Conservation (phyloP, 2,113 vertebrate genomes). For the Tylochromis polylepis region DNA sequence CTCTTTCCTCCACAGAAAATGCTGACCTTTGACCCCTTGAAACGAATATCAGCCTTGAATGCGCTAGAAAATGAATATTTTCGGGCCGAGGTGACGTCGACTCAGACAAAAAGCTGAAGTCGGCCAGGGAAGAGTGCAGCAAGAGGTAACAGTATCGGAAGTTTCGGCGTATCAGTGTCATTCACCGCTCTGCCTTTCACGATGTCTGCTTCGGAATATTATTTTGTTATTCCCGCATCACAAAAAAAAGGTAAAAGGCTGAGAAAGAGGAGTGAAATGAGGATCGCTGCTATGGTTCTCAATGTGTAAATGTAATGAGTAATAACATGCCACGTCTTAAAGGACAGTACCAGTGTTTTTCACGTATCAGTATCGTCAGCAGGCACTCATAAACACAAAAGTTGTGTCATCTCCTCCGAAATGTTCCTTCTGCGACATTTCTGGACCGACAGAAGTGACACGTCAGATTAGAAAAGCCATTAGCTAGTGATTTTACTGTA, state of each 20-base stretch:
- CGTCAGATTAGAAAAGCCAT: neutral
- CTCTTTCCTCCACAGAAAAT: constrained; percentile 74
- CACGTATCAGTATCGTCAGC: neutral
- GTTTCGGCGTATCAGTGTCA: constrained; percentile 12
- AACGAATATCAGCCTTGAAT: constrained; percentile 80
- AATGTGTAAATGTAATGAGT: constrained; percentile 32
- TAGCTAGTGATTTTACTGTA: neutral
- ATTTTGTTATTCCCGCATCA: constrained; percentile 13
- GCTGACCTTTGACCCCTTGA: constrained; percentile 83
- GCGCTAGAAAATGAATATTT: constrained; percentile 80
- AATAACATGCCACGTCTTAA: constrained; percentile 2
- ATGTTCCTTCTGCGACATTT: constrained; percentile 5
- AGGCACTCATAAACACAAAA: neutral
- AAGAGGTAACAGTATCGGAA: constrained; percentile 22
- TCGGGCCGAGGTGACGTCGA: constrained; percentile 46
- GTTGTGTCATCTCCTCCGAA: neutral
- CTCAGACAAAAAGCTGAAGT: constrained; percentile 48
- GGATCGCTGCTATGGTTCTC: constrained; percentile 8
- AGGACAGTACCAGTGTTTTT: constrained; percentile 48
- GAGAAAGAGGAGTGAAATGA: constrained; percentile 19
- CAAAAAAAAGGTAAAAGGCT: constrained; percentile 14
- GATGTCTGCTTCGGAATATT: constrained; percentile 9
- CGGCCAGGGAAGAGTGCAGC: neutral
- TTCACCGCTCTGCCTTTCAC: constrained; percentile 13
- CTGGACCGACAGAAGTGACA: neutral